Evolutionary conservation across 1,140 invertebrate species (phyloP).

Genomic region (Oncopeltus fasciatus): DNA sequence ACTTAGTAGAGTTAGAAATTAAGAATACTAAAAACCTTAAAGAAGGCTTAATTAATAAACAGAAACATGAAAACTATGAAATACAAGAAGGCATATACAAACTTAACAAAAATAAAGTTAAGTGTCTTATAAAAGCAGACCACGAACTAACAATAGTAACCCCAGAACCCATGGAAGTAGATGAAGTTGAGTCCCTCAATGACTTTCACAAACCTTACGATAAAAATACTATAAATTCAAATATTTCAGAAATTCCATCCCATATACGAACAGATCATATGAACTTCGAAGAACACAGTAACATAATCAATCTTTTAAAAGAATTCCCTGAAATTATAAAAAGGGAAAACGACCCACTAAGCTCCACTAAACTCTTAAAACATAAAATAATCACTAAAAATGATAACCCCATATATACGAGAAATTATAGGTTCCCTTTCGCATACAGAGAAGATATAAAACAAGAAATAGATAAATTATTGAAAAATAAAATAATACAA

Average conservation of each 20-base stretch:
- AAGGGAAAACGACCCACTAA: background rate
- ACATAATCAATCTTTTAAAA: background rate
- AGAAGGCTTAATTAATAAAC: too few relatives aligned
- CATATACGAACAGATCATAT: background rate
- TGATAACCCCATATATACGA: too few relatives aligned
- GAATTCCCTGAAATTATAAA: background rate
- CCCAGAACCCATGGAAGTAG: too few relatives aligned
- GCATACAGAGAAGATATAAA: background rate
- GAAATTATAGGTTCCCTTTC: too few relatives aligned
- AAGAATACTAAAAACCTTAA: too few relatives aligned
- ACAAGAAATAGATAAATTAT: background rate
- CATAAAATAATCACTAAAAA: background rate
- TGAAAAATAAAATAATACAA: slow-evolving; percentile 25
- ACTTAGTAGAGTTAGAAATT: too few relatives aligned
- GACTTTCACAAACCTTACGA: background rate
- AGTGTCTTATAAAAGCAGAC: too few relatives aligned
- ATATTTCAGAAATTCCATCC: background rate
- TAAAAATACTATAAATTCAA: background rate
- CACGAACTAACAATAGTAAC: background rate
- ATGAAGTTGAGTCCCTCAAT: too few relatives aligned
- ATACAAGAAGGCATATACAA: too few relatives aligned
- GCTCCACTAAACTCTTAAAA: slow-evolving; percentile 29
- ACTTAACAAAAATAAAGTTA: too few relatives aligned
- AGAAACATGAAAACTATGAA: too few relatives aligned
- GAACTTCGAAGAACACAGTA: background rate